Conservation (phyloP, 2,113 vertebrate species). For the Serilophus lunatus region DNA sequence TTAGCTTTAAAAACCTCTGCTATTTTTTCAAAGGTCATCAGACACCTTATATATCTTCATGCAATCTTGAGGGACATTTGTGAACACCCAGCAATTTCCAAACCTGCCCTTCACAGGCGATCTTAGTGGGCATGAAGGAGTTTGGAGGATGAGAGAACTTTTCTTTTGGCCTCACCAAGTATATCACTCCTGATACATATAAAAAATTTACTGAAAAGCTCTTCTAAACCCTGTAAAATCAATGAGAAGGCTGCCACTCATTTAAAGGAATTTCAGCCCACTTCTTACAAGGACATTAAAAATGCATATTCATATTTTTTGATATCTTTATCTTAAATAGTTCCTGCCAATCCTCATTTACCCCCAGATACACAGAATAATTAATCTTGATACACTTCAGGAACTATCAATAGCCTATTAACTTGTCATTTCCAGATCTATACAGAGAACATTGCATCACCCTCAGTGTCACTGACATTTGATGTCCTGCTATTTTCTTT, state of each 20-base stretch:
- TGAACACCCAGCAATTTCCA: not conserved
- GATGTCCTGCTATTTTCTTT: slow-evolving; percentile 56
- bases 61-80: not conserved
- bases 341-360: slow-evolving; percentile 1
- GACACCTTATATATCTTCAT: not conserved
- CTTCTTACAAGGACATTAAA: not conserved
- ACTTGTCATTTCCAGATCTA: slow-evolving; percentile 58
- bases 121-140: not conserved
- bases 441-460: not conserved
- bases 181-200: not conserved
- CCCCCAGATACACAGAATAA: not conserved
- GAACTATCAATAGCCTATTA: slow-evolving; percentile 46
- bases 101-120: not conserved
- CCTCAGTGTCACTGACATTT: slow-evolving; percentile 22
- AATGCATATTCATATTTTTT: not conserved
- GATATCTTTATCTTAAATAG: not conserved
- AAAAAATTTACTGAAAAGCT: not conserved
- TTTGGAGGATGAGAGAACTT: not conserved
- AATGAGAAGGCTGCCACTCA: not conserved
- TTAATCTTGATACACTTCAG: slow-evolving; percentile 16
- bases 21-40: not conserved
- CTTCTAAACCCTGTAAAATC: not conserved
- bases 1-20: not conserved
- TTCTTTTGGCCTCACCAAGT: not conserved
- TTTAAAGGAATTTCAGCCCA: not conserved